Evolutionary conservation across 2,113 vertebrate genomes (phyloP).

Genomic region (Bombycilla garrulus): DNA sequence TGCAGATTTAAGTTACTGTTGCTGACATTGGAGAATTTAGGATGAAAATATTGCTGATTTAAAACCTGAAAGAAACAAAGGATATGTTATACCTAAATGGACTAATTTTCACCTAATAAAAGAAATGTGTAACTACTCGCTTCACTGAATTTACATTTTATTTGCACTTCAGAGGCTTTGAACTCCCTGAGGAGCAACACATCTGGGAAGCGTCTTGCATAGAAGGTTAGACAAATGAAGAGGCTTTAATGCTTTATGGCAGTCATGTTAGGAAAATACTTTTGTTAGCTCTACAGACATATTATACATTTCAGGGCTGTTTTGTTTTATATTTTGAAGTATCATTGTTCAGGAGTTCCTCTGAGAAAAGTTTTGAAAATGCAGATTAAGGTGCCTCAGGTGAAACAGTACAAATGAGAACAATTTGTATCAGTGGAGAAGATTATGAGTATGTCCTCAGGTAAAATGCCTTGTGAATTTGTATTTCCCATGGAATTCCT

Average conservation of each 20-base stretch:
- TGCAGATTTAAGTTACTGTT: not conserved
- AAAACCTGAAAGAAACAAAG: not conserved
- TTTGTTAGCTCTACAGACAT: not conserved
- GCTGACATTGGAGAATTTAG: not conserved
- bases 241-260: not conserved
- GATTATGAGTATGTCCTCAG: not conserved
- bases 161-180: slow-evolving; percentile 7
- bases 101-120: slow-evolving; percentile 1
- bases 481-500: slow-evolving; percentile 31
- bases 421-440: not conserved
- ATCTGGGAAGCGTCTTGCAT: not conserved
- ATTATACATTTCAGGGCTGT: not conserved
- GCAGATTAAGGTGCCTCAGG: not conserved
- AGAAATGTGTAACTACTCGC: not conserved
- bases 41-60: not conserved
- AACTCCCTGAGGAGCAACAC: not conserved
- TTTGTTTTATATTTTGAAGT: not conserved
- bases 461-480: slow-evolving; percentile 42
- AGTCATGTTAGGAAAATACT: not conserved
- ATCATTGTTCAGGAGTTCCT: not conserved
- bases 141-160: not conserved
- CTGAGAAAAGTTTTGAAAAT: not conserved
- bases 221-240: not conserved
- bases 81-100: not conserved
- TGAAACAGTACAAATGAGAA: not conserved